A percentile compares a stretch with the other conserved stretches of the same genome.
phyloP scores from a whole-genome alignment of 1,140 invertebrate species.

The Anoplophora glabripennis region DNA sequence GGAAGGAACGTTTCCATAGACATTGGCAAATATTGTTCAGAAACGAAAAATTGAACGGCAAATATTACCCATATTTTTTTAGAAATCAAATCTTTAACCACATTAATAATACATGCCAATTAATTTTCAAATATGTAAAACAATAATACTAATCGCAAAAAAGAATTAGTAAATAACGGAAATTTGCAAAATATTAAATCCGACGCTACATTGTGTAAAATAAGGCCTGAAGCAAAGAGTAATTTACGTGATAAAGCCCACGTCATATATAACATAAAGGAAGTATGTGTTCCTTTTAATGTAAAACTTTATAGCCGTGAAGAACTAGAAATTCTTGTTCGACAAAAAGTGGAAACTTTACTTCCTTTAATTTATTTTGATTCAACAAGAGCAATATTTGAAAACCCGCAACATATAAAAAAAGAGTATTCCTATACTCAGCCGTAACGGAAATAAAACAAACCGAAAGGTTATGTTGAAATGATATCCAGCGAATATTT shows the following conservation, averaged over 20 bases:
- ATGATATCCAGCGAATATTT: background rate
- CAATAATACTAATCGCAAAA: background rate
- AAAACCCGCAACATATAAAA: too few species aligned
- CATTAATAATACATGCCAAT: too few species aligned
- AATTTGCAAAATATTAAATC: constrained; percentile 18
- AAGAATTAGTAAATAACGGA: background rate
- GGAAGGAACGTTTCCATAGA: too few species aligned
- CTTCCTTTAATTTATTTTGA: background rate
- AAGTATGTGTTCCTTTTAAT: constrained; percentile 5
- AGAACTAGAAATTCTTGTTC: background rate
- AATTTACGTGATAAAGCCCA: constrained; percentile 2
- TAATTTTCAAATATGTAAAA: constrained; percentile 4
- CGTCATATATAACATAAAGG: constrained; percentile 1
- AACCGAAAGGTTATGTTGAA: background rate
- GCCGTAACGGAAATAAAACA: too few species aligned
- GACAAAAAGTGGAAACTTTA: background rate
- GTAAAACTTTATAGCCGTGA: constrained; percentile 7
- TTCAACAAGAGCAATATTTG: too few species aligned
- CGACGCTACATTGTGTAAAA: constrained; percentile 12
- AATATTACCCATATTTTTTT: too few species aligned
- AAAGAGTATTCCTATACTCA: too few species aligned
- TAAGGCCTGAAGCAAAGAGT: constrained; percentile 1
- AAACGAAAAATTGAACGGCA: too few species aligned
- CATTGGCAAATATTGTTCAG: too few species aligned
- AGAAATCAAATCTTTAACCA: too few species aligned